Evolutionary conservation across 2,113 vertebrate genomes (phyloP).

Genomic region (Rhinichthys klamathensis): DNA sequence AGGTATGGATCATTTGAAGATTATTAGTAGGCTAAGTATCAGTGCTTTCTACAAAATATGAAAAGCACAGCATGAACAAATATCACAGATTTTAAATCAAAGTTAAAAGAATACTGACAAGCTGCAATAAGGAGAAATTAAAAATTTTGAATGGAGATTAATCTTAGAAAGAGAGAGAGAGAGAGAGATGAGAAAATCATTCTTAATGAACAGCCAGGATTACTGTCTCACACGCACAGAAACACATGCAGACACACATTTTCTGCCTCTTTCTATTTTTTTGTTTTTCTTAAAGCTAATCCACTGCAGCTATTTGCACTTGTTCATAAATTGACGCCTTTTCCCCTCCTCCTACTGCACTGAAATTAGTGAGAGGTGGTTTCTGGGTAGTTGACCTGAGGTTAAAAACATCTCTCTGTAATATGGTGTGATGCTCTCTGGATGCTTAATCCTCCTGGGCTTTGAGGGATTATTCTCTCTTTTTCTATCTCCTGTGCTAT

Average conservation of each 20-base stretch:
- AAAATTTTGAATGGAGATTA: background rate
- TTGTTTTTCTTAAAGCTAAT: slow-evolving; percentile 15
- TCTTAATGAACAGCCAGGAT: background rate
- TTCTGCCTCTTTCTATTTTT: background rate
- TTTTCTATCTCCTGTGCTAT: slow-evolving; percentile 28
- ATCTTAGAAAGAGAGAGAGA: background rate
- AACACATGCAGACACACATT: background rate
- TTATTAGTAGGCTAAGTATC: background rate
- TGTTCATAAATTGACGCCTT: slow-evolving; percentile 26
- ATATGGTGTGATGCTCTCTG: slow-evolving; percentile 48
- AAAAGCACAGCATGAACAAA: background rate
- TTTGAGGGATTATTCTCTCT: slow-evolving; percentile 50
- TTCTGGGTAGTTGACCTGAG: slow-evolving; percentile 35
- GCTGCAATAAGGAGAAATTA: background rate
- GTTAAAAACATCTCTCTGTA: slow-evolving; percentile 43
- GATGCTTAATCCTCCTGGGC: slow-evolving; percentile 47
- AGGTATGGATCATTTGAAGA: background rate
- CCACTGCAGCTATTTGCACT: background rate
- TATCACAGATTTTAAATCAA: background rate
- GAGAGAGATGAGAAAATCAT: background rate
- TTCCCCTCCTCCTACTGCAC: background rate
- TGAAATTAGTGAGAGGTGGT: slow-evolving; percentile 33
- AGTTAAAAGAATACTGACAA: background rate
- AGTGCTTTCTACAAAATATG: background rate
- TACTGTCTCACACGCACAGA: background rate